A percentile compares a stretch with the other conserved stretches of the same genome.
These are phyloP conservation scores for Hyperoplus immaculatus DNA, from an alignment of 2,797 vertebrate species.

Conservation along the genomic window DNA sequence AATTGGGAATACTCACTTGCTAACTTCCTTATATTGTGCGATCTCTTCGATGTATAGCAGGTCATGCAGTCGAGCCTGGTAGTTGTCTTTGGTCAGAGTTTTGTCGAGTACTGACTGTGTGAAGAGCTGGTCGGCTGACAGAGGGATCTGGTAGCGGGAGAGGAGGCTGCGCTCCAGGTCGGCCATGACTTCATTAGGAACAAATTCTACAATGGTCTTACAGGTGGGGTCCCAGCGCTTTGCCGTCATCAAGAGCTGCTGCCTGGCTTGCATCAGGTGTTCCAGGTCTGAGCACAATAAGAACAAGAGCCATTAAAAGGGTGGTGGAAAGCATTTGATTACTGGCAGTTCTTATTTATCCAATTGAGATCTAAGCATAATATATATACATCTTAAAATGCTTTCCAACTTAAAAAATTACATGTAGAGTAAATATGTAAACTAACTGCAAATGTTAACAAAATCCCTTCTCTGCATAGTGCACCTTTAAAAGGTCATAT, in stretches of 20 bases:
- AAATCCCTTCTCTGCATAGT: too few relatives aligned
- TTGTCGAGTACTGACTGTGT: constrained; percentile 99
- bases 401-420: neutral
- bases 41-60: constrained; percentile 99
- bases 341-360: neutral
- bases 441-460: too few relatives aligned
- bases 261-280: constrained; percentile 95
- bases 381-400: neutral
- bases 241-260: constrained; percentile 95
- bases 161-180: constrained; percentile 97
- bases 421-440: too few relatives aligned
- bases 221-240: constrained; percentile 98
- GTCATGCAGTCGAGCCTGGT: constrained; percentile 96
- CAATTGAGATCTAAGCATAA: neutral
- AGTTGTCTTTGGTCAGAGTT: constrained; percentile 95
- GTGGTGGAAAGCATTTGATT: neutral
- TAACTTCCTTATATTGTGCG: constrained; percentile 99
- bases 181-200: constrained; percentile 94
- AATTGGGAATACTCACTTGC: constrained; percentile 91
- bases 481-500: too few relatives aligned
- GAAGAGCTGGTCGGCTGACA: constrained; percentile 99
- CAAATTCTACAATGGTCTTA: constrained; percentile 96
- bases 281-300: constrained; percentile 89
- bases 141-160: constrained; percentile 97
- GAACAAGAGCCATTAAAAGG: neutral